Evolutionary conservation across 2,888 invertebrate genomes (phyloP).

Genomic region (Autographa gamma): DNA sequence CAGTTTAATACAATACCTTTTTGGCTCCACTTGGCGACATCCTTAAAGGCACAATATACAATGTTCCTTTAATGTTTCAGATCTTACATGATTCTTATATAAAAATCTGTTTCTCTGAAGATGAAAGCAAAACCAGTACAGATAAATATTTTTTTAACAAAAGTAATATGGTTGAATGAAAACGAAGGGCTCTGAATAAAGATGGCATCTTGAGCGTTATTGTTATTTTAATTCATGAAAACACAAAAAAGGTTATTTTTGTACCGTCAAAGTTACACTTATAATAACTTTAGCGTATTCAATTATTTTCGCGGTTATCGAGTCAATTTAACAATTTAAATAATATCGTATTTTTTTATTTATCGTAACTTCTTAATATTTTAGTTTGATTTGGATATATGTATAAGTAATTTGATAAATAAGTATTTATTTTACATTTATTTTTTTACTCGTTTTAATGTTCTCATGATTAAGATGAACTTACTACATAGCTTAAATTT

Average conservation of each 20-base stretch:
- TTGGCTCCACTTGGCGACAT: neutral
- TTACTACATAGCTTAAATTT: too few relatives aligned
- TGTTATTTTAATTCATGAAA: constrained; percentile 1
- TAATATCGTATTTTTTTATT: too few relatives aligned
- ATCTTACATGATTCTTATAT: neutral
- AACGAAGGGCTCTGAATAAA: neutral
- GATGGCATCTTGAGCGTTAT: neutral
- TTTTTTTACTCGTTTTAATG: too few relatives aligned
- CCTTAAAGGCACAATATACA: constrained; percentile 2
- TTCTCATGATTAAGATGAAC: too few relatives aligned
- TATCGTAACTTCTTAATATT: too few relatives aligned
- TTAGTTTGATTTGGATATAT: too few relatives aligned
- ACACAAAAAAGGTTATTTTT: neutral
- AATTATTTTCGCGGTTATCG: too few relatives aligned
- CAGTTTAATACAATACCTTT: neutral
- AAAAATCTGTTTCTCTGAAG: neutral
- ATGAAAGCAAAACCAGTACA: neutral
- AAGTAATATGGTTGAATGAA: constrained; percentile 5
- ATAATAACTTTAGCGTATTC: neutral
- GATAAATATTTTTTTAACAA: constrained; percentile 5
- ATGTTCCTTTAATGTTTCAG: constrained; percentile 4
- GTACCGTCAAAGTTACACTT: neutral
- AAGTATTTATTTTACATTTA: too few relatives aligned
- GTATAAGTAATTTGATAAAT: too few relatives aligned
- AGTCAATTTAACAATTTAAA: too few relatives aligned